Base-by-base conservation (phyloP, 2,797 vertebrate species). In the Sebastes flavidus region DNA sequence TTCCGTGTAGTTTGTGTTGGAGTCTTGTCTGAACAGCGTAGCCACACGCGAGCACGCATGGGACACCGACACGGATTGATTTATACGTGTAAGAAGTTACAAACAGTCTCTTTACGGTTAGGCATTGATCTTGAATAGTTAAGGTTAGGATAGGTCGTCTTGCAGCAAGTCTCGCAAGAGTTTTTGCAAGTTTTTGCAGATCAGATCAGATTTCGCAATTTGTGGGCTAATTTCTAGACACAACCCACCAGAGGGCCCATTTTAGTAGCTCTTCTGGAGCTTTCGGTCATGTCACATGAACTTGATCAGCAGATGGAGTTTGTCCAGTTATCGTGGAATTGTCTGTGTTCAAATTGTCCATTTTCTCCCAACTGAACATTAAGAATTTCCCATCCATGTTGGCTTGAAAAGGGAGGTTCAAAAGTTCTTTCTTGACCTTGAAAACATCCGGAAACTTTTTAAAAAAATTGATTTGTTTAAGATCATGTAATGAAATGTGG, bases 261-360 rank as follows among this genome's bases (percentile, higher is more conserved):
- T 62, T 34, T 34, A 62, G 18, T 7, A 22, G 3, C 20, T 32
- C 32, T 12, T 25, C n/a, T 65, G 11, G 1, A 54, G 54, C 22
- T 36, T 60, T 60, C 0, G 0, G 6, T 13, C 60, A 20, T 0
- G 29, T 60, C 27, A 8, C 18, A 13, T 42, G 52, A 27, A 0
- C 22, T 42, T 56, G 10, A 27, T 36, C 60, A 54, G 42, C 16
- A 20, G 14, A 29, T 46, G 12, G 24, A 72, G 3, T 54, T 49
- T 8, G 3, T 4, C 24, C 20, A 32, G 0, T 72, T 34, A 5
- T 27, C 10, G 24, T 61, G 38, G 16, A 7, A 8, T 8, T 27
- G 14, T n/a, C 5, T 1, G 38, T 72, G 58, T 24, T 36, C 18
- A 18, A 29, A 20, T 25, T 22, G 13, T 7, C 29, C 29, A 22